phyloP scores from a whole-genome alignment of 2,113 vertebrate species.

The Bos indicus region DNA sequence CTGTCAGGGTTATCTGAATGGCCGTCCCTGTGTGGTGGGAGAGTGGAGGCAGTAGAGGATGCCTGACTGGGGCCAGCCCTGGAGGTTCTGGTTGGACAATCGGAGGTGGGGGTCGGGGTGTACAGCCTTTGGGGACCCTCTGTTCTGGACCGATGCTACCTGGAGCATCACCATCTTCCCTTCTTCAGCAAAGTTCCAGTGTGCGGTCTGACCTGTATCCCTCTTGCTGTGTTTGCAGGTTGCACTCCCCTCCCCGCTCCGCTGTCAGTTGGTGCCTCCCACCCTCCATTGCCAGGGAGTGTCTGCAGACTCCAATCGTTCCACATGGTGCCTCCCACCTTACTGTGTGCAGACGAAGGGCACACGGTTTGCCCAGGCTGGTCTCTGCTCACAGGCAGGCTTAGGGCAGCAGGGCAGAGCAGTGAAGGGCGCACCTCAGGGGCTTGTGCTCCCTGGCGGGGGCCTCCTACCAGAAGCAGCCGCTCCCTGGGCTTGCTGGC shows the following conservation, averaged over 20 bases:
- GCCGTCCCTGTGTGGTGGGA: not conserved
- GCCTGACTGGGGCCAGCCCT: not conserved
- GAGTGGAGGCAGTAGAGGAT: not conserved
- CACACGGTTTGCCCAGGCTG: not conserved
- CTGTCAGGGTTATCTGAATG: no score
- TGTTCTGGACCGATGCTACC: not conserved
- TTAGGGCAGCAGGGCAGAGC: not conserved
- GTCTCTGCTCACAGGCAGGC: not conserved
- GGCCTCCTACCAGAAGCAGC: not conserved
- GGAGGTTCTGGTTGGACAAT: not conserved
- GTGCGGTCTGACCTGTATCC: not conserved
- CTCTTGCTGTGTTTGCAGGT: not conserved
- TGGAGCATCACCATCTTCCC: not conserved
- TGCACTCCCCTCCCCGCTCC: rapidly evolving
- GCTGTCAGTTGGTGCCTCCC: rapidly evolving
- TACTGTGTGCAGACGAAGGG: not conserved
- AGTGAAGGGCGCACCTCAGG: not conserved
- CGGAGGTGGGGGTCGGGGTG: not conserved
- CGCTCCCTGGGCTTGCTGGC: not conserved
- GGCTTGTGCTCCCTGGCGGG: not conserved
- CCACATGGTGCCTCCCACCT: not conserved
- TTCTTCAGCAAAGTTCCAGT: not conserved
- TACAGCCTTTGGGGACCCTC: not conserved
- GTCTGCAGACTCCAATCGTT: not conserved
- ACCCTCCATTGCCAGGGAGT: not conserved